Percentiles rank a stretch among this genome's conserved stretches.
These are phyloP conservation scores for Psettodes erumei DNA, from an alignment of 2,113 vertebrate genomes.

Conservation along the genomic window DNA sequence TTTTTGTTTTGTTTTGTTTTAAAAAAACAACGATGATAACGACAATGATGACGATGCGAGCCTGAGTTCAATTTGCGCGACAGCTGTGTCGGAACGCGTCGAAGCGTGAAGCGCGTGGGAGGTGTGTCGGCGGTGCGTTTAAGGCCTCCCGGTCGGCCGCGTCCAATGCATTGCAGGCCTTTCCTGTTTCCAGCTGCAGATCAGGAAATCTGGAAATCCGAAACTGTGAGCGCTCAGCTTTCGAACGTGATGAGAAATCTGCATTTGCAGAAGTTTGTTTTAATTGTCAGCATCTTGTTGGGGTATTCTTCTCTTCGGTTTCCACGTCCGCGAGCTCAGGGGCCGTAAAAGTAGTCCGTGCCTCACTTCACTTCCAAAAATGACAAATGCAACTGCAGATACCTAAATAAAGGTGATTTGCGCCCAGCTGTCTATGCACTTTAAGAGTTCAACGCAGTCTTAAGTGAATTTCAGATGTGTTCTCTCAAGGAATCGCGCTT, in stretches of 20 bases:
- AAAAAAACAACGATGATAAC: too few species aligned
- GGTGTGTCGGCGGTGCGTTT: neutral
- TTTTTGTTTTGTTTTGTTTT: too few species aligned
- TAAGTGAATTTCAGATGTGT: constrained; percentile 48
- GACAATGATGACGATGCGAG: neutral
- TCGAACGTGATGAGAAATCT: neutral
- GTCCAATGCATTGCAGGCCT: constrained; percentile 49
- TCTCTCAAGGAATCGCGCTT: constrained; percentile 28
- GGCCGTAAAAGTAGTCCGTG: constrained; percentile 36
- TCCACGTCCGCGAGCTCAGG: constrained; percentile 18
- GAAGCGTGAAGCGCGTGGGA: neutral
- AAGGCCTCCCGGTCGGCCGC: constrained; percentile 66
- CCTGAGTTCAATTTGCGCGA: neutral
- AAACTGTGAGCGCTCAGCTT: neutral
- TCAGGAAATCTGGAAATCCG: neutral
- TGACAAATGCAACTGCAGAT: constrained; percentile 66
- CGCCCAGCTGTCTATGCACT: constrained; percentile 54
- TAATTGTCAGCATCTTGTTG: neutral
- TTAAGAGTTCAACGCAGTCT: constrained; percentile 38
- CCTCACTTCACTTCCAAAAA: constrained; percentile 59
- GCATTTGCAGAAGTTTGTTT: neutral
- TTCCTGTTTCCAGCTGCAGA: constrained; percentile 23
- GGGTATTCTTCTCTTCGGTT: neutral
- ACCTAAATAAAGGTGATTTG: constrained; percentile 35
- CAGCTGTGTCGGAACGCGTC: neutral